Conservation (phyloP, 2,888 invertebrate genomes). For the Hermodice carunculata region DNA sequence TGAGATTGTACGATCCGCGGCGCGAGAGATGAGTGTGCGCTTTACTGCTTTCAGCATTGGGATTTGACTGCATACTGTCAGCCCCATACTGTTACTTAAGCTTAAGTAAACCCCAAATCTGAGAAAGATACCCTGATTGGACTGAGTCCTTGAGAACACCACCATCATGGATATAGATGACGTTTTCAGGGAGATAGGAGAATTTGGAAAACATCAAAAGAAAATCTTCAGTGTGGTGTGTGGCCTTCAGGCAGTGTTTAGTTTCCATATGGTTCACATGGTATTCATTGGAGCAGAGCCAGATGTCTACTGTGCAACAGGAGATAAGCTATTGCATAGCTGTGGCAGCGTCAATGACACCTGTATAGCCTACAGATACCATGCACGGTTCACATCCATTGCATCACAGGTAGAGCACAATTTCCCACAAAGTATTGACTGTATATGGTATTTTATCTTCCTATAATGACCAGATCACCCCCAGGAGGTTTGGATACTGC, state of each 20-base stretch:
- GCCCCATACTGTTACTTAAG: too few relatives aligned
- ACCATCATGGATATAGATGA: conserved; percentile 41
- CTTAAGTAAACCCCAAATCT: too few relatives aligned
- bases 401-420: conserved; percentile 43
- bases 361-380: conserved; percentile 23
- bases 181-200: conserved; percentile 35
- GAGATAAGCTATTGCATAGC: neutral
- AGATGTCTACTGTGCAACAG: conserved; percentile 21
- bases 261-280: conserved; percentile 37
- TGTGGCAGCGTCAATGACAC: neutral
- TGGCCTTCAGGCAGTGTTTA: conserved; percentile 28
- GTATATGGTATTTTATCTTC: too few relatives aligned
- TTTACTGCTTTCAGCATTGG: too few relatives aligned
- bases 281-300: conserved; percentile 41
- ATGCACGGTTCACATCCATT: conserved; percentile 36
- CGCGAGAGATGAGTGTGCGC: too few relatives aligned
- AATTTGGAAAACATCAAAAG: conserved; percentile 37
- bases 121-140: too few relatives aligned
- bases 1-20: too few relatives aligned
- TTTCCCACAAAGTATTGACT: too few relatives aligned
- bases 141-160: too few relatives aligned
- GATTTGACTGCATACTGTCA: too few relatives aligned
- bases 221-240: conserved; percentile 23
- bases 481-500: too few relatives aligned
- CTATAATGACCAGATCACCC: too few relatives aligned